phyloP scores from a whole-genome alignment of 92 coral and sea anemone genomes.

The Porites divaricata region DNA sequence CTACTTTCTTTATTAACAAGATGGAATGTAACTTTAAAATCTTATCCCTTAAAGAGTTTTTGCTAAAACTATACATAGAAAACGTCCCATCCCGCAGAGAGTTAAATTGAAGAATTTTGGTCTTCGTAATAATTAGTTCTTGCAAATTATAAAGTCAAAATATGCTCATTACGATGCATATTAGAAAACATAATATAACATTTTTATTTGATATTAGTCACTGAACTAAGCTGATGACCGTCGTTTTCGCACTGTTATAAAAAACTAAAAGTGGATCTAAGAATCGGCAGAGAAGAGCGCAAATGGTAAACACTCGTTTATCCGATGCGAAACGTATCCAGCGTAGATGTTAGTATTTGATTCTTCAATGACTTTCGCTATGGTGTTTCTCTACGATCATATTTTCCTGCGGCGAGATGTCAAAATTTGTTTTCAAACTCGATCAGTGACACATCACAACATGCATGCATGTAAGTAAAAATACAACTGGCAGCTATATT shows the following conservation, averaged over 20 bases:
- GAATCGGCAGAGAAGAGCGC: too few relatives aligned
- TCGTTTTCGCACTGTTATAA: background rate
- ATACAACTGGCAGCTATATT: background rate
- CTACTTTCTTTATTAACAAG: background rate
- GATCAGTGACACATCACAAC: background rate
- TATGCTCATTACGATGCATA: constrained; percentile 10
- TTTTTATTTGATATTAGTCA: background rate
- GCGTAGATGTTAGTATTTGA: background rate
- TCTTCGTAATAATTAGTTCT: background rate
- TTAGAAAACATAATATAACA: background rate
- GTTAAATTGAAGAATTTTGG: background rate
- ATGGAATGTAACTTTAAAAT: background rate
- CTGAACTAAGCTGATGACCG: background rate
- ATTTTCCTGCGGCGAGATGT: background rate
- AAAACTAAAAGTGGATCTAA: too few relatives aligned
- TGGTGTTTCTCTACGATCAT: background rate
- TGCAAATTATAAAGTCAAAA: constrained; percentile 10
- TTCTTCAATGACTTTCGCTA: background rate
- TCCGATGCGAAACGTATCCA: background rate
- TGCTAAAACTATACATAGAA: background rate
- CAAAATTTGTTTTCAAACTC: background rate
- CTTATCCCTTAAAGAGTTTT: background rate
- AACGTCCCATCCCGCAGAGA: background rate
- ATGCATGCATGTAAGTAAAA: constrained; percentile 14
- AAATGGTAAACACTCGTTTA: too few relatives aligned